These are phyloP conservation scores for Bombus superbus DNA, from an alignment of 1,140 invertebrate species.

Conservation along the genomic window DNA sequence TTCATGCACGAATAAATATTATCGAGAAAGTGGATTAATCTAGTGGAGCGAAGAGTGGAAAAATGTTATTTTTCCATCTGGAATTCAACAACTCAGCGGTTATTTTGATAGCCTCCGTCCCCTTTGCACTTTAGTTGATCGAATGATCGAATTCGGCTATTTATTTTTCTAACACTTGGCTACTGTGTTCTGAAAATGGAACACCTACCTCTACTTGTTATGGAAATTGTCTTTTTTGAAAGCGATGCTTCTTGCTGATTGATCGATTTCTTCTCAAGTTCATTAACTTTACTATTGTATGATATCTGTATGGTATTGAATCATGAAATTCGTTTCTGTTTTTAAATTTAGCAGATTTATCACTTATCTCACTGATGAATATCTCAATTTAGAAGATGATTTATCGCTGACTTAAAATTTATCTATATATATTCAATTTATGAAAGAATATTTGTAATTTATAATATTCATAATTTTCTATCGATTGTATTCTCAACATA, in stretches of 20 bases:
- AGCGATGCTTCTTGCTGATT: background rate
- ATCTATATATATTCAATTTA: background rate
- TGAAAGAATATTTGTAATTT: background rate
- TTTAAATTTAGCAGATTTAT: too few species aligned
- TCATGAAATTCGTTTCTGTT: too few species aligned
- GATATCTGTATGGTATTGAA: too few species aligned
- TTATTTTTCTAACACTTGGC: constrained; percentile 78
- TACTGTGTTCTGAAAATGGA: constrained; percentile 24
- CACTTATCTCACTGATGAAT: too few species aligned
- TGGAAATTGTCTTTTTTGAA: constrained; percentile 56
- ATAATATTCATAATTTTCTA: background rate
- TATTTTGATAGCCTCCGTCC: constrained; percentile 76
- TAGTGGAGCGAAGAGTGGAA: background rate
- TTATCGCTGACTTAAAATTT: background rate
- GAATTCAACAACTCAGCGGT: constrained; percentile 40
- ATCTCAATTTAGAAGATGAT: too few species aligned
- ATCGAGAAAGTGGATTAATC: background rate
- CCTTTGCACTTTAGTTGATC: constrained; percentile 64
- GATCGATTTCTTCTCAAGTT: background rate
- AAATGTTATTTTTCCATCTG: constrained; percentile 78
- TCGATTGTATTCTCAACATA: background rate
- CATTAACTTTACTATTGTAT: too few species aligned
- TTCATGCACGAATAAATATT: background rate
- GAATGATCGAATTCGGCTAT: constrained; percentile 69
- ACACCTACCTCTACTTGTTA: constrained; percentile 60